Percentiles rank a stretch among this genome's conserved stretches.
phyloP scores from a whole-genome alignment of 2,888 invertebrate genomes.

The Entomobrya multifasciata region DNA sequence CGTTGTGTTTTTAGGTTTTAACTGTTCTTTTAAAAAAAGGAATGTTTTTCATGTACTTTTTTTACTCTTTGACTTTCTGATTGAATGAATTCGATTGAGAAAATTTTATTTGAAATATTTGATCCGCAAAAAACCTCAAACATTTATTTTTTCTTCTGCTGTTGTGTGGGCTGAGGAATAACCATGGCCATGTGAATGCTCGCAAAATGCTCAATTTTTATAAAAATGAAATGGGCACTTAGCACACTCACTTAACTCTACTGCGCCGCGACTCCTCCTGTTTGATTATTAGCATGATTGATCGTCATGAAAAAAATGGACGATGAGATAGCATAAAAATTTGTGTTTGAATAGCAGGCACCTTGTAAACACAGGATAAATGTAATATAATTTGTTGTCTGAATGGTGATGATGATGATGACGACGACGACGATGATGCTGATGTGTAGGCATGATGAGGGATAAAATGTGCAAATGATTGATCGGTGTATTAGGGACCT shows the following conservation, averaged over 20 bases:
- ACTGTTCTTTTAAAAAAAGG: not conserved
- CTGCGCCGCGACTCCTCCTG: conserved; percentile 35
- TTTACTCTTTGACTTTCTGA: not conserved
- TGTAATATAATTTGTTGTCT: conserved; percentile 5
- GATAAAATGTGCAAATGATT: conserved; percentile 43
- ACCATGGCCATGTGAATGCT: not conserved
- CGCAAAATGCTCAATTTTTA: not conserved
- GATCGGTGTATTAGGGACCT: conserved; percentile 43
- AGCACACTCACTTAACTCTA: conserved; percentile 25
- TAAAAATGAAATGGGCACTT: conserved; percentile 40
- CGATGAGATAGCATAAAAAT: conserved; percentile 42
- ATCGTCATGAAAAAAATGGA: conserved; percentile 54
- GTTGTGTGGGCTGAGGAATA: not conserved
- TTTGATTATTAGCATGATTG: conserved; percentile 59
- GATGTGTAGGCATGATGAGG: not conserved
- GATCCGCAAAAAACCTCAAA: too few species aligned
- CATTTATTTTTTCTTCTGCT: too few species aligned
- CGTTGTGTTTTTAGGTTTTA: too few species aligned
- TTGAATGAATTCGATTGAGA: conserved; percentile 1
- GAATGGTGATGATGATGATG: not conserved
- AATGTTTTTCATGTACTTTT: not conserved
- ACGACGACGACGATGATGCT: not conserved
- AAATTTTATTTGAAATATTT: not conserved
- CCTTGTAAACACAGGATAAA: conserved; percentile 4
- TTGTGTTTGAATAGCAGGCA: conserved; percentile 28